Evolutionary conservation across 1,140 invertebrate species (phyloP).

Genomic region (roundworm (Caenorhabditis elegans)): WBcel235 BX284605.5:13482501-13483000

Average conservation of each 20-base stretch:
- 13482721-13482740: conserved; percentile 11
- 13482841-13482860: not conserved
- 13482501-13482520: too few species aligned
- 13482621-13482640: conserved; percentile 36
- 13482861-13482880: not conserved
- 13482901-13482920: conserved; percentile 11
- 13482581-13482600: too few species aligned
- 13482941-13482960: conserved; percentile 7
- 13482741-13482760: conserved; percentile 24
- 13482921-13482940: not conserved
- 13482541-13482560: too few species aligned
- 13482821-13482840: too few species aligned
- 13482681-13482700: not conserved
- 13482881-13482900: conserved; percentile 1
- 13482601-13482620: not conserved
- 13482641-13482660: not conserved
- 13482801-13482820: too few species aligned
- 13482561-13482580: too few species aligned
- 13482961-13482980: not conserved
- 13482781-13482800: too few species aligned
- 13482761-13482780: conserved; percentile 6
- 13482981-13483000: conserved; percentile 9
- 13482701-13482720: conserved; percentile 6
- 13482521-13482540: too few species aligned
- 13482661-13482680: not conserved